phyloP scores from a whole-genome alignment of 2,888 invertebrate species.

The Tetragnatha montana region DNA sequence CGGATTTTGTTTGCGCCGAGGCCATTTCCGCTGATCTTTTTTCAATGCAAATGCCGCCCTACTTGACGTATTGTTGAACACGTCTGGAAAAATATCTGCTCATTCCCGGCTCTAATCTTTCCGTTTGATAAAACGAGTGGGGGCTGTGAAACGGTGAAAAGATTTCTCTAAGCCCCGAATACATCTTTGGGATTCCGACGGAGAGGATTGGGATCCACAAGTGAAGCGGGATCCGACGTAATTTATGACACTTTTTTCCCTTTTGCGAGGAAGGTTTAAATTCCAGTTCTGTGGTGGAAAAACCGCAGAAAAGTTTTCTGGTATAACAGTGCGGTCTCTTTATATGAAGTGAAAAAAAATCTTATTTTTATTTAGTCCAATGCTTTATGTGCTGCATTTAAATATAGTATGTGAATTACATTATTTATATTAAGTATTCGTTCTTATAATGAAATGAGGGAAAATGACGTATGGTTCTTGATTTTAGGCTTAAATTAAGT shows the following conservation, averaged over 20 bases:
- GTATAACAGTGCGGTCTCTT: too few species aligned
- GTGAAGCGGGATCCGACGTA: background rate
- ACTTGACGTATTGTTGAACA: slow-evolving; percentile 69
- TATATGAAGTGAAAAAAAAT: too few species aligned
- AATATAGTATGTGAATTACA: too few species aligned
- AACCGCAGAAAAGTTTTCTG: background rate
- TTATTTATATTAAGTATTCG: too few species aligned
- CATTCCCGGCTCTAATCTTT: slow-evolving; percentile 66
- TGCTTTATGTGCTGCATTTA: too few species aligned
- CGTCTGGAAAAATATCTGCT: slow-evolving; percentile 63
- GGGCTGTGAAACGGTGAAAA: slow-evolving; percentile 57
- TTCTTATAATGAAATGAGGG: too few species aligned
- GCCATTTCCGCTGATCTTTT: slow-evolving; percentile 70
- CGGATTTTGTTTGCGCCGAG: slow-evolving; percentile 58
- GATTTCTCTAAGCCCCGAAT: slow-evolving; percentile 52
- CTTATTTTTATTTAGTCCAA: too few species aligned
- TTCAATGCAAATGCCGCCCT: slow-evolving; percentile 67
- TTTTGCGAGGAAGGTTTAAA: background rate
- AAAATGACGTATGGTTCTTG: too few species aligned
- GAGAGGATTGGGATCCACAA: slow-evolving; percentile 13
- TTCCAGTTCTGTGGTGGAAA: background rate
- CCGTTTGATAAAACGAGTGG: slow-evolving; percentile 53
- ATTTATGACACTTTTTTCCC: background rate
- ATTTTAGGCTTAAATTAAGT: too few species aligned
- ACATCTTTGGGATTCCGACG: slow-evolving; percentile 19